These are phyloP conservation scores for Oxyteleia sp. DNA, from an alignment of 2,888 invertebrate species.

Conservation along the genomic window DNA sequence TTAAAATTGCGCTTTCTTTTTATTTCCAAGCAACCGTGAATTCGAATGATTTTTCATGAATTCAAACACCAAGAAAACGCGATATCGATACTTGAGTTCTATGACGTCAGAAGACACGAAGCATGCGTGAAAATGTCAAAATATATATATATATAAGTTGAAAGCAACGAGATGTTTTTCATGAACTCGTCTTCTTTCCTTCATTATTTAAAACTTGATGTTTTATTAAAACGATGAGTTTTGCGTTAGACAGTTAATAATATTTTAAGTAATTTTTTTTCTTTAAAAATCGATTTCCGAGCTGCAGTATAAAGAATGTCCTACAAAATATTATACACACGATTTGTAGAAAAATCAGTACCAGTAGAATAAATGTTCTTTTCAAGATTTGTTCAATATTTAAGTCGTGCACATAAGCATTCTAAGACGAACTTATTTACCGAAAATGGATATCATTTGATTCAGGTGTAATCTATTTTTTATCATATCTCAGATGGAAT, in stretches of 20 bases:
- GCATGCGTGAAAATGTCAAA: conserved; percentile 47
- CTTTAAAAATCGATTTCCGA: too few relatives aligned
- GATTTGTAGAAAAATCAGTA: conserved; percentile 27
- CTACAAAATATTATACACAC: conserved; percentile 26
- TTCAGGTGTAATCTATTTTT: conserved; percentile 12
- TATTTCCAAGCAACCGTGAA: background rate
- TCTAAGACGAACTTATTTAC: conserved; percentile 22
- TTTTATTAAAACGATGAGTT: background rate
- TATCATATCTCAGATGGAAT: conserved; percentile 7
- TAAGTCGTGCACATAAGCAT: conserved; percentile 25
- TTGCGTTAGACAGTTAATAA: background rate
- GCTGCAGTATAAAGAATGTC: too few relatives aligned
- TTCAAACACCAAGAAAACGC: conserved; percentile 38
- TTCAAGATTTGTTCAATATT: conserved; percentile 46
- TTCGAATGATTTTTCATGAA: conserved; percentile 23
- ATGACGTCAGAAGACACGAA: conserved; percentile 50
- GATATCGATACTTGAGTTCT: conserved; percentile 48
- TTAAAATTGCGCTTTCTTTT: background rate
- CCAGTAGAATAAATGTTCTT: conserved; percentile 34
- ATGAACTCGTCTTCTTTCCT: background rate
- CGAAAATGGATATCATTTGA: conserved; percentile 35
- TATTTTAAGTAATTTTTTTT: background rate
- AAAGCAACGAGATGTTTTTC: conserved; percentile 17
- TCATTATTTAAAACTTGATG: background rate
- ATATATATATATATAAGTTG: conserved; percentile 29